A percentile compares a stretch with the other conserved stretches of the same genome.
phyloP scores from a whole-genome alignment of 2,797 vertebrate genomes.

The Melanotaenia boesemani region DNA sequence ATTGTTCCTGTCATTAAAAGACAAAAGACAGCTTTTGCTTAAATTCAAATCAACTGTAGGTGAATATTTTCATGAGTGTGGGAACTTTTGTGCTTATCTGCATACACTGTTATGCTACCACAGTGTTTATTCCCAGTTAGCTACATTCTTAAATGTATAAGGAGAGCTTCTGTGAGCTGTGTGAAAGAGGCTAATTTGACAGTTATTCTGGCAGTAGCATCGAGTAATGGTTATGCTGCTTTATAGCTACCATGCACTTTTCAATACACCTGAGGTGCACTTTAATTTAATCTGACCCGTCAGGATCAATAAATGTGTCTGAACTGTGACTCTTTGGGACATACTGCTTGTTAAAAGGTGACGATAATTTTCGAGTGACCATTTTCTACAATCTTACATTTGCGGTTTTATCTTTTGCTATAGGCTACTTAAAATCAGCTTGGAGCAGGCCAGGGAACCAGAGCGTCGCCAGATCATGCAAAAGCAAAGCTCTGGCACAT shows the following conservation, averaged over 20 bases:
- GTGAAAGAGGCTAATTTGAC: constrained; percentile 61
- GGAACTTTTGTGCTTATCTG: not conserved
- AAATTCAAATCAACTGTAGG: not conserved
- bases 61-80: not conserved
- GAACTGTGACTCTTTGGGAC: constrained; percentile 64
- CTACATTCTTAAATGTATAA: constrained; percentile 34
- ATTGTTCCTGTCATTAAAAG: not conserved
- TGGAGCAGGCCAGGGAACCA: constrained; percentile 32
- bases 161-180: constrained; percentile 18
- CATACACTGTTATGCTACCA: not conserved
- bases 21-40: not conserved
- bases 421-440: constrained; percentile 38
- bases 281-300: constrained; percentile 78
- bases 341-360: constrained; percentile 60
- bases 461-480: not conserved
- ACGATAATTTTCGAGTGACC: constrained; percentile 56
- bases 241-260: constrained; percentile 65
- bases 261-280: constrained; percentile 73
- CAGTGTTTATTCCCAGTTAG: constrained; percentile 37
- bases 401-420: constrained; percentile 1
- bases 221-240: constrained; percentile 56
- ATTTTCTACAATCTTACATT: constrained; percentile 43
- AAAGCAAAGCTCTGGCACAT: constrained; percentile 22
- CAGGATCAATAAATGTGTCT: constrained; percentile 74
- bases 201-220: constrained; percentile 34